phyloP scores from a whole-genome alignment of 1,140 invertebrate genomes.

The Papilio aristodemus region DNA sequence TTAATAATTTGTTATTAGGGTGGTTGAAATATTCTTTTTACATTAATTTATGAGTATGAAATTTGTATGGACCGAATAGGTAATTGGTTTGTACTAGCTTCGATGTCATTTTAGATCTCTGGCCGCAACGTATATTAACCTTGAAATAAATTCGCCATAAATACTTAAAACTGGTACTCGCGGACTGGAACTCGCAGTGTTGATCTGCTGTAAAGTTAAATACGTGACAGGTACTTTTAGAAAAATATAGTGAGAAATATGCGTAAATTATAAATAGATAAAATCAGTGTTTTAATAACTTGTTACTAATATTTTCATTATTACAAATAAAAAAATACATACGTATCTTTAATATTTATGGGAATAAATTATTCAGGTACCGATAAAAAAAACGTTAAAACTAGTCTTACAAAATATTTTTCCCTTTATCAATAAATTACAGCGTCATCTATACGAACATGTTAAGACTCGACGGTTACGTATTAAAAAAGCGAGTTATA shows the following conservation, averaged over 20 bases:
- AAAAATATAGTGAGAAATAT: neutral
- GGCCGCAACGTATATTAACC: constrained; percentile 40
- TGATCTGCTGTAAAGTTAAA: neutral
- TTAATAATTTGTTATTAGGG: too few relatives aligned
- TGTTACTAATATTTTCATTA: neutral
- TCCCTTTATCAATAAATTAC: neutral
- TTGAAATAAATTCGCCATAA: constrained; percentile 50
- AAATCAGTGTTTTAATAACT: neutral
- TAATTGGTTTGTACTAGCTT: neutral
- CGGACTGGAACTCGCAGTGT: neutral
- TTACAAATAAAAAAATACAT: neutral
- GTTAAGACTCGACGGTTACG: neutral
- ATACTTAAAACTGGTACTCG: constrained; percentile 23
- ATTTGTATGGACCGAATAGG: neutral
- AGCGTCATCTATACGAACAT: neutral
- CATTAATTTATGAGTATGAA: neutral
- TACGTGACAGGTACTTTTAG: neutral
- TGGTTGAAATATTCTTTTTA: neutral
- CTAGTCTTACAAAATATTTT: neutral
- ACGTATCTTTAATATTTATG: too few relatives aligned
- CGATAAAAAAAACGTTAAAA: too few relatives aligned
- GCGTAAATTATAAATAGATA: neutral
- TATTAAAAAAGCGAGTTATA: neutral
- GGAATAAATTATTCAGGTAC: too few relatives aligned
- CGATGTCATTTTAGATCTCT: constrained; percentile 41